Conservation (phyloP, 2,888 invertebrate genomes). For the Tromatobia lineatoria region DNA sequence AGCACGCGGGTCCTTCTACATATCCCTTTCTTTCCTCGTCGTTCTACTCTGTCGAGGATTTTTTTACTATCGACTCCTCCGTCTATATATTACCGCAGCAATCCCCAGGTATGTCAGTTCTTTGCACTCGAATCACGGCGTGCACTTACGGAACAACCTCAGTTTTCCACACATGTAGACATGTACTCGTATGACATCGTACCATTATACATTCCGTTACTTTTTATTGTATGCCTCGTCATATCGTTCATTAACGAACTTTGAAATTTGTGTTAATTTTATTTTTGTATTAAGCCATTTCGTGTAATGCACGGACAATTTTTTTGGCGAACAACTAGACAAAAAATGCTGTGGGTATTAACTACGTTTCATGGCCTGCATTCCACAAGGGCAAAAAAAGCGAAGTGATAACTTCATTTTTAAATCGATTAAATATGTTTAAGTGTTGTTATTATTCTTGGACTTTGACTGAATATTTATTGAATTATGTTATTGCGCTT, state of each 20-base stretch:
- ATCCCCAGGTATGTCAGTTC: slow-evolving; percentile 53
- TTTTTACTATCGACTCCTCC: slow-evolving; percentile 19
- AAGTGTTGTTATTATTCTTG: too few relatives aligned
- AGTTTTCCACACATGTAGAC: slow-evolving; percentile 5
- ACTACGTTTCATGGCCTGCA: too few relatives aligned
- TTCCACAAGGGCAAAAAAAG: too few relatives aligned
- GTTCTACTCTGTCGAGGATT: slow-evolving; percentile 42
- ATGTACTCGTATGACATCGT: slow-evolving; percentile 31
- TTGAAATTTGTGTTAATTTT: slow-evolving; percentile 56
- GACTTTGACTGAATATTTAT: too few relatives aligned
- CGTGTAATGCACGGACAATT: too few relatives aligned
- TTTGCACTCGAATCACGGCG: slow-evolving; percentile 57
- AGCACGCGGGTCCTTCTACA: slow-evolving; percentile 63
- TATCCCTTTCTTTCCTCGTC: slow-evolving; percentile 51
- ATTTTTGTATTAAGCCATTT: slow-evolving; percentile 45
- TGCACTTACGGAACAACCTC: slow-evolving; percentile 18
- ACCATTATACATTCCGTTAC: slow-evolving; percentile 39
- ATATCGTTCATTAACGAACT: slow-evolving; percentile 41
- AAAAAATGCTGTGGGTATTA: too few relatives aligned
- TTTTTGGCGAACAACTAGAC: too few relatives aligned
- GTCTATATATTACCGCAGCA: slow-evolving; percentile 30
- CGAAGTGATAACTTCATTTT: too few relatives aligned
- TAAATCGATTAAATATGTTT: too few relatives aligned
- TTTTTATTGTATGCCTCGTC: slow-evolving; percentile 46
- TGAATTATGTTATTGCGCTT: too few relatives aligned